Evolutionary conservation across 2,888 invertebrate species (phyloP).

Genomic region (Sussaba pulchella): DNA sequence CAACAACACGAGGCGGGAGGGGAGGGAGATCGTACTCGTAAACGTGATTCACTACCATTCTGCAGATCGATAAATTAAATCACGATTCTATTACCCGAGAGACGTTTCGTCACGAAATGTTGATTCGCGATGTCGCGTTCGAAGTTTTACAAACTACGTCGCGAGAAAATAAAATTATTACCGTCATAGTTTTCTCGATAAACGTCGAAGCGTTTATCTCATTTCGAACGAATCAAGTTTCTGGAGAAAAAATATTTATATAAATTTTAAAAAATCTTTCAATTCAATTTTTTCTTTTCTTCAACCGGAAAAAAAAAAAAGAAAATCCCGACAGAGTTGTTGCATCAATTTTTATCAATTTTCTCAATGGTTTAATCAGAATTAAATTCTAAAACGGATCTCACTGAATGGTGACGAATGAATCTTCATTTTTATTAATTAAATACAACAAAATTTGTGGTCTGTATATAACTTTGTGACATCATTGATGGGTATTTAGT

Average conservation of each 20-base stretch:
- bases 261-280: too few relatives aligned
- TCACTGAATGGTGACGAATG: too few relatives aligned
- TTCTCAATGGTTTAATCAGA: background rate
- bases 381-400: background rate
- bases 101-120: background rate
- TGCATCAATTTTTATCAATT: too few relatives aligned
- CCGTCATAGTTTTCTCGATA: conserved; percentile 4
- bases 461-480: too few relatives aligned
- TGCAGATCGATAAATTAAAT: conserved; percentile 30
- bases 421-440: too few relatives aligned
- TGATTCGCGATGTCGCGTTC: background rate
- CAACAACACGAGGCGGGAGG: conserved; percentile 54
- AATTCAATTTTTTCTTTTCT: too few relatives aligned
- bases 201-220: background rate
- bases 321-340: too few relatives aligned
- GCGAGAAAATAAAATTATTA: background rate
- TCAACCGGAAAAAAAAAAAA: too few relatives aligned
- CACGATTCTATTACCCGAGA: conserved; percentile 37
- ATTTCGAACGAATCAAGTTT: background rate
- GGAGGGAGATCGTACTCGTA: too few relatives aligned
- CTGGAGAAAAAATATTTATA: background rate
- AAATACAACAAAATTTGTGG: too few relatives aligned
- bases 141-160: background rate
- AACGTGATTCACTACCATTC: conserved; percentile 48
- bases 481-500: too few relatives aligned